Base-by-base conservation (phyloP, 1,140 invertebrate genomes). In the Hylyphantes graminicola region DNA sequence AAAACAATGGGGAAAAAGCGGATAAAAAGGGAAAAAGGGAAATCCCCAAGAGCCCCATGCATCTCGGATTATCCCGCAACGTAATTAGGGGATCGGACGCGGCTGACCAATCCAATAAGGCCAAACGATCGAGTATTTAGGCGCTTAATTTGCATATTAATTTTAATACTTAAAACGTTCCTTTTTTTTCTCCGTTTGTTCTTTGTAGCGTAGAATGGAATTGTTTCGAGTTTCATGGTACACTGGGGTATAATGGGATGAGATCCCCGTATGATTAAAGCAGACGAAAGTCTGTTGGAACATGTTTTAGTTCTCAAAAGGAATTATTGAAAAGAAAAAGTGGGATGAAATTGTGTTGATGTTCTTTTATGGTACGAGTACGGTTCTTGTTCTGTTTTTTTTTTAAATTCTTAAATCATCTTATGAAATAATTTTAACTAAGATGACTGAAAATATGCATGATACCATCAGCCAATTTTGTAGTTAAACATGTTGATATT, bases 71-170 rank as follows among this genome's bases (percentile, higher is more conserved):
- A 80, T 17, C 64, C 35, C 35, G 50, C 53, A 80, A 80, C 50
- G 77, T 80, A 80, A 80, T 80, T 80, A 80, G 70, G 65, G 70
- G 65, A 80, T 70, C 64, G 76, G 15, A 50, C 67, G 19, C 77
- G 12, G 35, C 77, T 80, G 77, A 80, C 77, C 77, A 80, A 80
- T 80, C 77, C 77, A 80, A 80, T 80, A 70, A 80, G 53, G 61
- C 12, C 51, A 67, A 80, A 80, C 77, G 77, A 80, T 80, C 77
- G 54, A 80, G 77, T 80, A 68, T 80, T 80, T 80, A 80, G 77
- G 59, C 51, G 77, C 77, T 80, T 80, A 80, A 80, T 80, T 80
- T 80, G 65, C 65, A 80, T 80, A 80, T 80, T 80, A 80, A 80
- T 70, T 70, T 80, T 80, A 80, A 80, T 80, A 80, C 77, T 80